Evolutionary conservation across 2,113 vertebrate genomes (phyloP), one percentile per base, ranked within the genome.

Genomic region (Speoplatyrhinus poulsoni): DNA sequence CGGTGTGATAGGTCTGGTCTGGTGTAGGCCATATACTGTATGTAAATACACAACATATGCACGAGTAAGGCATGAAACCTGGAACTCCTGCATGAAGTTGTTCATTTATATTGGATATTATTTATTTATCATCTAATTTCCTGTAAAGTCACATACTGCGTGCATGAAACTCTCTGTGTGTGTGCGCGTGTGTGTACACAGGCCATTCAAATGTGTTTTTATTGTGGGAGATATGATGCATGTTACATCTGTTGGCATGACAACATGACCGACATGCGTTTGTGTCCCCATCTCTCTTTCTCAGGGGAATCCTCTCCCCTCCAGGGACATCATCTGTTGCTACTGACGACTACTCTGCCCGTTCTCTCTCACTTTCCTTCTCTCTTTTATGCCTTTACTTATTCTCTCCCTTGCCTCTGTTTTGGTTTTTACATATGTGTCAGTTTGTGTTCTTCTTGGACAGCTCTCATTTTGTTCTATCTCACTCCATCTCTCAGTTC

Each of bases 71-170:
- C 26, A 53, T 8, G 9, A 9, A 74, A 60, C 48, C 73, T 76
- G 54, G 75, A 79, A 70, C 69, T 79, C 64, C 53, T 69, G 61
- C 48, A 64, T 52, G 9, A 55, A 17, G 12, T 61, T 54, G 6
- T 26, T 54, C 57, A 16, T 26, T 54, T 60, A 16, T 64, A 65
- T 60, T 71, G 26, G 7, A 41, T 41, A 8, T 6, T 26, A 32
- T 64, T 4, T 52, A 52, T 36, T 1, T 55, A 12, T 60, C 19
- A 15, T 12, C 26, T 6, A 32, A 36, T 50, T n/a, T 15, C 15
- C 9, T 0, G 19, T 46, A 0, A 4, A 54, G 49, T 48, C 0
- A 57, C 50, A 1, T 13, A 5, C 10, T 53, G 50, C 50, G 4
- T 49, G 48, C 48, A 60, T 19, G 1, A n/a, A n/a, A n/a, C n/a